phyloP scores from a whole-genome alignment of 2,888 invertebrate genomes.

The Isoperla grammatica region DNA sequence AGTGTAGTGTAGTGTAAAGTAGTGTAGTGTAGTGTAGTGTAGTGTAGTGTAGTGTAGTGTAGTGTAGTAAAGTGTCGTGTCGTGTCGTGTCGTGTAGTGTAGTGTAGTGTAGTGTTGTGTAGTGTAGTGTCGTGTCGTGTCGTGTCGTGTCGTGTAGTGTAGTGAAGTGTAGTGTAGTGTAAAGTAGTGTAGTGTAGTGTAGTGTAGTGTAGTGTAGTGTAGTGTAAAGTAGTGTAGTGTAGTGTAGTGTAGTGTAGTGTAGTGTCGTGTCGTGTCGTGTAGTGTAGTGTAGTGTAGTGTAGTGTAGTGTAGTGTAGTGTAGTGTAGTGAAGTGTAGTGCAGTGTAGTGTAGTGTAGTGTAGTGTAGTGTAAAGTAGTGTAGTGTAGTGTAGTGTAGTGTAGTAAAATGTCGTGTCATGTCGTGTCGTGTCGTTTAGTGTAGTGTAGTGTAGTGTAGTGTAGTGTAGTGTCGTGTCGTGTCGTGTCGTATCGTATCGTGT shows the following conservation, averaged over 20 bases:
- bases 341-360: not conserved
- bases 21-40: conserved; percentile 1
- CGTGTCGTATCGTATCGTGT: too few relatives aligned
- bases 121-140: too few relatives aligned
- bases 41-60: conserved; percentile 3
- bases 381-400: too few relatives aligned
- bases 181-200: not conserved
- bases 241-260: not conserved
- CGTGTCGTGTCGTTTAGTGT: too few relatives aligned
- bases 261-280: not conserved
- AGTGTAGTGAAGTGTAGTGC: too few relatives aligned
- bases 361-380: too few relatives aligned
- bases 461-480: too few relatives aligned
- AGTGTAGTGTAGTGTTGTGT: conserved; percentile 4
- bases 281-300: too few relatives aligned
- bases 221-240: conserved; percentile 1
- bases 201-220: not conserved
- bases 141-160: too few relatives aligned
- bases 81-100: not conserved
- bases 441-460: too few relatives aligned
- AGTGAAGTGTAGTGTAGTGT: not conserved
- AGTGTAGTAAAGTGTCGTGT: not conserved
- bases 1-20: not conserved
- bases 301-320: too few relatives aligned
- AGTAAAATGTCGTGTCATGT: too few relatives aligned